A percentile compares a stretch with the other conserved stretches of the same genome.
phyloP scores from a whole-genome alignment of 2,888 invertebrate species.

The Cryptops parisi region DNA sequence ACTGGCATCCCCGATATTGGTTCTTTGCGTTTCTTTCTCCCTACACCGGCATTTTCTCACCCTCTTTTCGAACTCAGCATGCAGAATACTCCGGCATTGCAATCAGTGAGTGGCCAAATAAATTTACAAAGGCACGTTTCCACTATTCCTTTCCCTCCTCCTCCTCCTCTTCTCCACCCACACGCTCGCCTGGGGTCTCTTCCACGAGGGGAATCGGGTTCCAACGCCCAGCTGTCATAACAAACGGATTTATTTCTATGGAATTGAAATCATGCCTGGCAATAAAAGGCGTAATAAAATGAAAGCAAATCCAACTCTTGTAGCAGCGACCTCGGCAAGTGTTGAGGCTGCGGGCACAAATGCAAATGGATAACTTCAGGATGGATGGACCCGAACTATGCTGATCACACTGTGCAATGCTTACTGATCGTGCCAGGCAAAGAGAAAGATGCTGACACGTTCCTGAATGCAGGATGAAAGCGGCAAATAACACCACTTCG shows the following conservation, averaged over 20 bases:
- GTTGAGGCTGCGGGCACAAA: no score
- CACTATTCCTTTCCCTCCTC: no score
- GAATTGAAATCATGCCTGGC: conserved; percentile 13
- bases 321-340: no score
- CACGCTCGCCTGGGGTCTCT: neutral
- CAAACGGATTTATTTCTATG: conserved; percentile 9
- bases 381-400: no score
- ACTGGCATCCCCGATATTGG: conserved; percentile 6
- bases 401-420: no score
- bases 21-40: neutral
- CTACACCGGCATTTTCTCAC: neutral
- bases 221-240: conserved; percentile 9
- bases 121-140: neutral
- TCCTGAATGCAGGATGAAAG: no score
- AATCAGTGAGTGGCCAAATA: neutral
- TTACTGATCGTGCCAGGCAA: no score
- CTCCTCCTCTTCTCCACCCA: neutral
- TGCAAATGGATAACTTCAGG: no score
- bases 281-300: conserved; percentile 8
- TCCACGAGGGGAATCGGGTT: neutral
- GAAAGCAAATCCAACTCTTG: conserved; percentile 2
- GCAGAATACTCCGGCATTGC: neutral
- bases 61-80: neutral
- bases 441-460: no score
- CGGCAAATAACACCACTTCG: no score